Evolutionary conservation across 1,140 invertebrate species (phyloP).

Genomic region (Metaphire vulgaris): DNA sequence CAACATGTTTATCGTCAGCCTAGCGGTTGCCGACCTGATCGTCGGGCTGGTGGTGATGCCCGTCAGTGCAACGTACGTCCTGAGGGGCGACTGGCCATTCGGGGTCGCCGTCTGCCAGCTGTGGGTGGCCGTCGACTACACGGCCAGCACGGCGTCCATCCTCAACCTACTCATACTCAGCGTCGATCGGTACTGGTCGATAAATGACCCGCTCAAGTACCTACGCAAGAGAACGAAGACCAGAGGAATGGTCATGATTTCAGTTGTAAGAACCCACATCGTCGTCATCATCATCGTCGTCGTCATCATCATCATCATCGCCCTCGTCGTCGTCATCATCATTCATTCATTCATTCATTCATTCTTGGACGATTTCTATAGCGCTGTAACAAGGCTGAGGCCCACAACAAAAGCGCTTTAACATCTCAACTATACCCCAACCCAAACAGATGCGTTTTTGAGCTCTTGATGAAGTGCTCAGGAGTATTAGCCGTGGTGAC

Average conservation of each 20-base stretch:
- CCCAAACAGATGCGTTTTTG: too few relatives aligned
- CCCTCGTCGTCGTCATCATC: too few relatives aligned
- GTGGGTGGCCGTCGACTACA: conserved; percentile 57
- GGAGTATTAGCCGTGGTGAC: too few relatives aligned
- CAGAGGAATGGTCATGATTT: conserved; percentile 51
- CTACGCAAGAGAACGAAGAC: conserved; percentile 58
- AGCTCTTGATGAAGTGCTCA: too few relatives aligned
- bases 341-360: too few relatives aligned
- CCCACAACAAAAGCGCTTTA: too few relatives aligned
- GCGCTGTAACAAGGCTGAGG: too few relatives aligned
- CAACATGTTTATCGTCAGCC: conserved; percentile 63
- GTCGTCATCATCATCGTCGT: too few relatives aligned
- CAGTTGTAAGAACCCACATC: conserved; percentile 7
- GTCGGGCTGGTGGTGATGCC: conserved; percentile 63
- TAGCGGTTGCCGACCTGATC: conserved; percentile 61
- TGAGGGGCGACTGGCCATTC: conserved; percentile 59
- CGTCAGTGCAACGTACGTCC: conserved; percentile 59
- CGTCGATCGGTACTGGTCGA: conserved; percentile 54
- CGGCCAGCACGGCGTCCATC: conserved; percentile 61
- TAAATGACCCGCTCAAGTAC: conserved; percentile 60
- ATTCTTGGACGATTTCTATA: too few relatives aligned
- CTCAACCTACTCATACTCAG: conserved; percentile 58
- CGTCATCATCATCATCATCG: too few relatives aligned
- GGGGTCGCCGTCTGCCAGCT: conserved; percentile 57
- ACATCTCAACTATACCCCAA: too few relatives aligned